These are phyloP conservation scores for Epicauta chinensis DNA, from an alignment of 1,140 invertebrate genomes.

Conservation along the genomic window DNA sequence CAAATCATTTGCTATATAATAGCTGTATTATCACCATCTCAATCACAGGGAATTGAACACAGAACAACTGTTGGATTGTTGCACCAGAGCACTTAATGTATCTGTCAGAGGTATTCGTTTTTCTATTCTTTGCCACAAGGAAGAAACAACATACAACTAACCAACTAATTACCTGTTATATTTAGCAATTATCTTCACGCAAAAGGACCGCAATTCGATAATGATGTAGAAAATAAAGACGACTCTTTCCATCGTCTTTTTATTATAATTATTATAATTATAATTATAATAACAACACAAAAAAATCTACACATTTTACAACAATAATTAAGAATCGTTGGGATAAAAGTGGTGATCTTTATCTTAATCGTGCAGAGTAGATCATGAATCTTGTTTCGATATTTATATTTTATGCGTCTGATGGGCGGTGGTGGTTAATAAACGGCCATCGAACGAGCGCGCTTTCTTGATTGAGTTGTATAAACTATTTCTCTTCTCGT, in stretches of 20 bases:
- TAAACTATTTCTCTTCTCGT: conserved; percentile 3
- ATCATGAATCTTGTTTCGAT: conserved; percentile 10
- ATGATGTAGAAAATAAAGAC: no score
- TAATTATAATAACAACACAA: no score
- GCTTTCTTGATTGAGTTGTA: conserved; percentile 19
- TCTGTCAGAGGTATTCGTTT: conserved; percentile 21
- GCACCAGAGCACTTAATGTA: conserved; percentile 22
- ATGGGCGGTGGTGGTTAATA: conserved; percentile 6
- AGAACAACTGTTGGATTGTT: conserved; percentile 18
- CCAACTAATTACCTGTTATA: no score
- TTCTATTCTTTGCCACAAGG: conserved; percentile 1
- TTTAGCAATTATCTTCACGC: no score
- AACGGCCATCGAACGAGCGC: neutral
- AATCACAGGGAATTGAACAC: conserved; percentile 24
- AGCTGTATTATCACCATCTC: conserved; percentile 22
- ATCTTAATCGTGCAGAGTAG: conserved; percentile 10
- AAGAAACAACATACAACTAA: no score
- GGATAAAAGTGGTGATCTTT: neutral
- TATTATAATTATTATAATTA: no score
- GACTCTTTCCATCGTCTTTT: no score
- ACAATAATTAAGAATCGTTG: no score
- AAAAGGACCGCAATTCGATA: no score
- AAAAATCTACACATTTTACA: no score
- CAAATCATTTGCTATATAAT: conserved; percentile 27
- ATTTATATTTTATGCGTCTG: conserved; percentile 6